These are phyloP conservation scores for Melikaiella ostensackeni DNA, from an alignment of 2,888 invertebrate genomes.

Conservation along the genomic window DNA sequence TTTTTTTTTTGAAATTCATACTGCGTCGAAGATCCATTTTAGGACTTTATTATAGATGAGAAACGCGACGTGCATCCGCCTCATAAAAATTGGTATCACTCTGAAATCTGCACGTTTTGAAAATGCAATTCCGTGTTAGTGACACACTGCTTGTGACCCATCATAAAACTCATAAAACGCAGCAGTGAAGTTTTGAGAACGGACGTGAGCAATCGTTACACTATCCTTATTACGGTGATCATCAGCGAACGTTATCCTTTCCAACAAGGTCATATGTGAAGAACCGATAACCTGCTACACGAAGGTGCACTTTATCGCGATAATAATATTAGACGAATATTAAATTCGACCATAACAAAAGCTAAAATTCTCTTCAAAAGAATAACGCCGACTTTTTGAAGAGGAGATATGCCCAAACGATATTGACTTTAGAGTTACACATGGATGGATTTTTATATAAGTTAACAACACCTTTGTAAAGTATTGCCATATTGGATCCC, in stretches of 20 bases:
- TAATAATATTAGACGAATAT: slow-evolving; percentile 13
- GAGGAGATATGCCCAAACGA: neutral
- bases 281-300: slow-evolving; percentile 17
- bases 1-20: neutral
- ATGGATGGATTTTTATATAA: too few relatives aligned
- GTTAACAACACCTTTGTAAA: too few relatives aligned
- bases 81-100: neutral
- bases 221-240: slow-evolving; percentile 20
- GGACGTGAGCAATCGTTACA: slow-evolving; percentile 4
- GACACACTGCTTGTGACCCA: neutral
- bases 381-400: neutral
- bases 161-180: neutral
- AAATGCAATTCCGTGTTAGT: neutral
- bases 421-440: neutral
- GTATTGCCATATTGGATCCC: too few relatives aligned
- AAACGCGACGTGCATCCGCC: neutral
- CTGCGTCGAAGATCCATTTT: neutral
- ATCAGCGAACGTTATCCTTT: neutral
- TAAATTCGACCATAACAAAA: neutral
- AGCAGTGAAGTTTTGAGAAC: neutral
- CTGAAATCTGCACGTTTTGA: neutral
- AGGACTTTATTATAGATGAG: neutral
- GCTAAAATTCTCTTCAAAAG: neutral
- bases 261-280: slow-evolving; percentile 19
- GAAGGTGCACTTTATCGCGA: slow-evolving; percentile 11